Conservation (phyloP, 2,888 invertebrate genomes). For the Euzetes globulus region DNA sequence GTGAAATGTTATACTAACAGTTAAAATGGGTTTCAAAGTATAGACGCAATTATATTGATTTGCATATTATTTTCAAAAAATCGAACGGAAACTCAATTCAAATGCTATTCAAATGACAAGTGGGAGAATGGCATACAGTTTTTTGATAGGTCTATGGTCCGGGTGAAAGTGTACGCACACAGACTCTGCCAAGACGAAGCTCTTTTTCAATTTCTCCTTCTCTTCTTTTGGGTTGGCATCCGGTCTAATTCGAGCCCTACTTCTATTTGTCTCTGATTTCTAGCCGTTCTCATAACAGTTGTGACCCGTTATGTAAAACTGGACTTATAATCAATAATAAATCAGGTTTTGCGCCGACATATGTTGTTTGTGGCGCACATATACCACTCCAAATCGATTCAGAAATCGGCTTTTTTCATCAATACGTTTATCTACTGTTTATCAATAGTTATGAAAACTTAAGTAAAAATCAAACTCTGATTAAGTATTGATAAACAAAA, state of each 20-base stretch:
- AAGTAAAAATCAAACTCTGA: too few relatives aligned
- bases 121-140: not conserved
- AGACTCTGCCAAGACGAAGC: not conserved
- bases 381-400: not conserved
- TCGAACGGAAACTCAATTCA: not conserved
- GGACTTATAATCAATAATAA: constrained; percentile 21
- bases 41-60: not conserved
- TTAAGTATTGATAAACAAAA: too few relatives aligned
- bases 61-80: not conserved
- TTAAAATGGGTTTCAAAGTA: not conserved
- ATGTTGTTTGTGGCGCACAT: constrained; percentile 14
- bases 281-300: constrained; percentile 3
- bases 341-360: constrained; percentile 5
- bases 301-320: constrained; percentile 28
- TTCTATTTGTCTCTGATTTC: not conserved
- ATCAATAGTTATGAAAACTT: not conserved
- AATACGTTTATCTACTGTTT: not conserved
- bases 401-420: not conserved
- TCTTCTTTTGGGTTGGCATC: not conserved
- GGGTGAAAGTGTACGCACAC: constrained; percentile 1
- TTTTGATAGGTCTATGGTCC: not conserved
- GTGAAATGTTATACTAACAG: not conserved
- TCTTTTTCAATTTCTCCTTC: not conserved
- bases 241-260: constrained; percentile 5
- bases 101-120: not conserved